phyloP scores from a whole-genome alignment of 2,888 invertebrate species.

The Zaprionus obscuricornis region DNA sequence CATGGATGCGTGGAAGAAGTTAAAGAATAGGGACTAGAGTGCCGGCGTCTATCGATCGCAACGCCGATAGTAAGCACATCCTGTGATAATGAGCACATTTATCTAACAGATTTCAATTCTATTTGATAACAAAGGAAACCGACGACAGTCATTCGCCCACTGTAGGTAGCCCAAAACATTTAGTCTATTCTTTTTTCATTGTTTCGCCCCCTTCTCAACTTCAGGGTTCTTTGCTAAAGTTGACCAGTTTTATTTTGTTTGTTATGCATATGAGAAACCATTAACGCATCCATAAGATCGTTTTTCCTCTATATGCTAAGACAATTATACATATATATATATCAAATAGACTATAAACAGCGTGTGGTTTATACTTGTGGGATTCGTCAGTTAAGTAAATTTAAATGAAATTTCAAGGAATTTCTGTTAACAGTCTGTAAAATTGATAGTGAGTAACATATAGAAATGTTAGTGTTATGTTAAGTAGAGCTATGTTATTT shows the following conservation, averaged over 20 bases:
- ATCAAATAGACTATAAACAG: constrained; percentile 13
- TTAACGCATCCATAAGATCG: constrained; percentile 16
- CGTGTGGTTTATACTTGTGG: constrained; percentile 15
- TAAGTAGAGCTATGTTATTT: too few relatives aligned
- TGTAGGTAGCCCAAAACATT: constrained; percentile 33
- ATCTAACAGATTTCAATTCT: constrained; percentile 56
- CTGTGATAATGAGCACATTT: constrained; percentile 80
- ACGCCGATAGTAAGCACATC: constrained; percentile 72
- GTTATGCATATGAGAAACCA: constrained; percentile 45
- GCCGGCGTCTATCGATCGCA: constrained; percentile 65
- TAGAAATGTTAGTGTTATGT: too few relatives aligned
- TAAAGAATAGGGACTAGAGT: constrained; percentile 1
- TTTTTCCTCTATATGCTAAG: constrained; percentile 12
- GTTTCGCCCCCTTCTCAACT: too few relatives aligned
- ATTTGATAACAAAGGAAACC: constrained; percentile 51
- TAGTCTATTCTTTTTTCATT: too few relatives aligned
- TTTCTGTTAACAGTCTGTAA: constrained; percentile 15
- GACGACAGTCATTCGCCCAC: constrained; percentile 32
- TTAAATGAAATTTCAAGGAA: not conserved
- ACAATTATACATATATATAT: constrained; percentile 3
- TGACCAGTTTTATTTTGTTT: constrained; percentile 17
- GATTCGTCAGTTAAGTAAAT: not conserved
- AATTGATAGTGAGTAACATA: too few relatives aligned
- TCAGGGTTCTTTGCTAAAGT: constrained; percentile 16
- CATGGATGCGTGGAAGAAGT: not conserved